Conservation (phyloP, 2,888 invertebrate genomes). For the Tinea pellionella region DNA sequence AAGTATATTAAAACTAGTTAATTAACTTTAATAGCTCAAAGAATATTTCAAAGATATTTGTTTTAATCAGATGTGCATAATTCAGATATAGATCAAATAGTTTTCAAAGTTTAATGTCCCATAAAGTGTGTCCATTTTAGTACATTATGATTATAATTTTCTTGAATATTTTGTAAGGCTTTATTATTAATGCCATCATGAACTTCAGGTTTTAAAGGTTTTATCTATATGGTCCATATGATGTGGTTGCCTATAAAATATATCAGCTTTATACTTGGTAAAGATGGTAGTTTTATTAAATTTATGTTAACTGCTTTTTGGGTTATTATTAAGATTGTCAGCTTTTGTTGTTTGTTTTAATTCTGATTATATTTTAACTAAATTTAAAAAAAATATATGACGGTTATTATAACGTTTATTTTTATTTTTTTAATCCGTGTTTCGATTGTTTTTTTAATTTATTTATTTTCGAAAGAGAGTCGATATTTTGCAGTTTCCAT, state of each 20-base stretch:
- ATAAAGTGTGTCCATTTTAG: constrained; percentile 4
- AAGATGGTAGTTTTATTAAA: not conserved
- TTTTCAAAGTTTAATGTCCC: constrained; percentile 5
- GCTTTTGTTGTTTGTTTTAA: no score
- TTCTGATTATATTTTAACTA: no score
- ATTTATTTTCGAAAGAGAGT: no score
- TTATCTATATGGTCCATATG: constrained; percentile 3
- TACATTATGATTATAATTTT: not conserved
- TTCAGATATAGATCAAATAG: constrained; percentile 9
- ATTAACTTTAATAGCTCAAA: constrained; percentile 1
- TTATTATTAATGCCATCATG: constrained; percentile 8
- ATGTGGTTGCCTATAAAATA: not conserved
- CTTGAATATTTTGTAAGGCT: constrained; percentile 5
- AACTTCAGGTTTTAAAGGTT: not conserved
- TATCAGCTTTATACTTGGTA: not conserved
- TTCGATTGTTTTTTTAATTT: no score
- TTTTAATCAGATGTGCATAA: constrained; percentile 10
- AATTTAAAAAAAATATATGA: no score
- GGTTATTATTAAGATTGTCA: no score
- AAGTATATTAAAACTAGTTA: not conserved
- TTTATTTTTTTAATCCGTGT: no score
- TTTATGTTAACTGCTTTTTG: not conserved
- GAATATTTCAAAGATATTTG: no score
- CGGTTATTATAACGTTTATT: no score
- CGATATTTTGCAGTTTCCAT: no score